Evolutionary conservation across 92 coral and sea anemone genomes (phyloP).

Genomic region (Heteractis magnifica): DNA sequence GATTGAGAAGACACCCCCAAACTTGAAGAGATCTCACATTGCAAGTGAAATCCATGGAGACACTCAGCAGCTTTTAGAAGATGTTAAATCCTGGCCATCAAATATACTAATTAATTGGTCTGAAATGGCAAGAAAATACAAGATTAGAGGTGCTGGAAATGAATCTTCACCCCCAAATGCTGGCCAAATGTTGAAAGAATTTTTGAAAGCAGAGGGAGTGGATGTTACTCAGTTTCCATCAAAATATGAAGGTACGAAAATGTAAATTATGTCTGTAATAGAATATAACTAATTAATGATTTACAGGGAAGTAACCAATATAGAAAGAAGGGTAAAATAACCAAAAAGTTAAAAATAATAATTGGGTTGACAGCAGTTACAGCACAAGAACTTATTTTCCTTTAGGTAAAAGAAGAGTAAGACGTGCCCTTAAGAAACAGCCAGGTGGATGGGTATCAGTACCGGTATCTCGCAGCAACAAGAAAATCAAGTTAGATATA

Average conservation of each 20-base stretch:
- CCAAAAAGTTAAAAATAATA: neutral
- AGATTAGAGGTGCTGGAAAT: slow-evolving; percentile 4
- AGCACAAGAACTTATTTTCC: neutral
- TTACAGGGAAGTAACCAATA: no score
- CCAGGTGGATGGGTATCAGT: slow-evolving; percentile 34
- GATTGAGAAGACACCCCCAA: slow-evolving; percentile 22
- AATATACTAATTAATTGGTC: slow-evolving; percentile 10
- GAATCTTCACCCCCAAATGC: slow-evolving; percentile 10
- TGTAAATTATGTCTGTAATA: neutral
- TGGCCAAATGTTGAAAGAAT: slow-evolving; percentile 23
- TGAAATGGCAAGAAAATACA: slow-evolving; percentile 17
- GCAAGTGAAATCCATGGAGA: slow-evolving; percentile 18
- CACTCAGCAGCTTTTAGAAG: slow-evolving; percentile 17
- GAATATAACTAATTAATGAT: neutral
- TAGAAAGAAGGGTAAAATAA: neutral
- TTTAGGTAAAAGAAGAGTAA: slow-evolving; percentile 25
- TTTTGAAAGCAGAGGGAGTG: slow-evolving; percentile 2
- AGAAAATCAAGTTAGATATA: neutral
- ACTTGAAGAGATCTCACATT: slow-evolving; percentile 26
- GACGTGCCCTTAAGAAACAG: slow-evolving; percentile 36
- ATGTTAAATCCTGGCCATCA: slow-evolving; percentile 27
- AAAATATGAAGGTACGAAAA: neutral
- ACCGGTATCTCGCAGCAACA: slow-evolving; percentile 25
- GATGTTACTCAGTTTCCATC: neutral
- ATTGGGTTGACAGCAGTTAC: neutral